Base-by-base conservation (phyloP, 2,797 vertebrate species). In the Enteromius treurensis region DNA sequence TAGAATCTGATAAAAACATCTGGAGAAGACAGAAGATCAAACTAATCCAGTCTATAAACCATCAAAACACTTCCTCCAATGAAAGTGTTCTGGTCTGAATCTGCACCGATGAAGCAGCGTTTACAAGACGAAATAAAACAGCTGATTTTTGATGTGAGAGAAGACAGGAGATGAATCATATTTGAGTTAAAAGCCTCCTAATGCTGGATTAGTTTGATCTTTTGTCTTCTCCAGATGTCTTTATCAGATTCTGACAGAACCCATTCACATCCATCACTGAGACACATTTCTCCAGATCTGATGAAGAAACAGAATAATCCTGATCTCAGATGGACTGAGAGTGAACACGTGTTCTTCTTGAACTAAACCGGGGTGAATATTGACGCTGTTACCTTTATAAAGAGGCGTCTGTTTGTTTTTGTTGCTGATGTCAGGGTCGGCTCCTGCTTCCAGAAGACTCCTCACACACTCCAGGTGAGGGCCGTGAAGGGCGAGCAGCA, bases 351-450 rank as follows among this genome's bases (percentile, higher is more conserved):
- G 37, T 26, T 26, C 10, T 60, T 60, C 55, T 23, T 58, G 9
- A 23, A 58, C 9, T 11, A 58, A 58, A 13, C 1, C 5, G 58
- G 13, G 58, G 11, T 60, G 23, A 14, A 60, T 5, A 60, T 13
- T 5, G 3, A 14, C 58, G 23, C 4, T 23, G 4, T 23, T 23
- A 98, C 98, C 98, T 97, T 97, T 98, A 91, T 98, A 98, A 78
- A 99, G 96, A 0, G 98, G 97, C 0, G 97, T 99, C 89, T 98
- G 97, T 90, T 97, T 97, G 90, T 94, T 90, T 88, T 97, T 99
- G 92, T 94, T 97, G 90, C 96, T 93, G 91, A 99, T 99, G 88
- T 99, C 97, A 0, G 97, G 96, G 90, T 99, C 98, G 0, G 97
- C 98, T 3, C 97, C 97, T 0, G 93, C 94, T 90, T 98, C 95